Evolutionary conservation across 2,888 invertebrate genomes (phyloP), one percentile per base, ranked within the genome.

Genomic region (Lutraria lutraria): DNA sequence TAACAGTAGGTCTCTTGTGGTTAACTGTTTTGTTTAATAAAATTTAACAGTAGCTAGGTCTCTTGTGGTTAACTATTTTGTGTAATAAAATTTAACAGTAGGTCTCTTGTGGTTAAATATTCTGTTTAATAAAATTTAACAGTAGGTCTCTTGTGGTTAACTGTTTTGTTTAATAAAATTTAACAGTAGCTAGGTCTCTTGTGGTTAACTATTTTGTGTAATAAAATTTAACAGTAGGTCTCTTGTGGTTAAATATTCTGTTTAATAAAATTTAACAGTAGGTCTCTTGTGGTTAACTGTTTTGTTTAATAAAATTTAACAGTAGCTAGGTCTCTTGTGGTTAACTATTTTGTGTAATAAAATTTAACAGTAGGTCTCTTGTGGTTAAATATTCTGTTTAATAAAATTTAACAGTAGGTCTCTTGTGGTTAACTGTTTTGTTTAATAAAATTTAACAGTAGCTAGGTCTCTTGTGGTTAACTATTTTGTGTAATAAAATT

Each of bases 21-120:
- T 43, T 43, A 43, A 43, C 8, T 43, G 8, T 43, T 43, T 8
- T 43, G 43, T 43, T 43, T 43, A 43, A 43, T 43, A 8, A 13
- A 60, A 83, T 21, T 29, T 92, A 25, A 89, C 84, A 88, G 92
- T 92, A 87, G 54, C n/a, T n/a, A n/a, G n/a, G 56, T n/a, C 29
- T 56, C 12, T 21, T 56, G 15, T 56, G 56, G 8, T 43, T 43
- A 43, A 43, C 8, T 43, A 43, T 43, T 43, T 8, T 43, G 43
- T 43, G 2, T 43, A 43, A 43, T 43, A 8, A 13, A 60, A 83
- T 21, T 29, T 92, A 25, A 89, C 84, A 88, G 92, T 92, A 87
- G 54, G 56, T n/a, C 29, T 56, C 12, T 21, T 56, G 15, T 56
- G 56, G 8, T 43, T 43, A 43, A 43, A 4, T 43, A 43, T 43